Percentiles rank a stretch among this genome's conserved stretches.
phyloP scores from a whole-genome alignment of 2,113 vertebrate genomes.

The Eptatretus burgeri region DNA sequence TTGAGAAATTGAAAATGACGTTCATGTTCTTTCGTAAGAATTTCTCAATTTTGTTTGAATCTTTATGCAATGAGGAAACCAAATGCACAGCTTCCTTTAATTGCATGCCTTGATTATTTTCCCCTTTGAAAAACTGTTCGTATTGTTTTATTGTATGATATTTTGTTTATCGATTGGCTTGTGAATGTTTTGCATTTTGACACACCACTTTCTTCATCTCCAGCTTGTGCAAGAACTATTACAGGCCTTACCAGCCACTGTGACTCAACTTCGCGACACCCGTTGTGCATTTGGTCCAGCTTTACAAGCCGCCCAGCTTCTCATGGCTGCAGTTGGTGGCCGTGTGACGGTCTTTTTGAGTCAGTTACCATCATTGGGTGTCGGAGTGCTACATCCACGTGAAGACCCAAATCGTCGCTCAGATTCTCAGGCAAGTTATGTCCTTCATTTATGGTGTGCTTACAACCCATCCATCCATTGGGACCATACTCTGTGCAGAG shows the following conservation, averaged over 20 bases:
- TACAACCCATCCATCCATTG: too few relatives aligned
- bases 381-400: slow-evolving; percentile 47
- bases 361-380: slow-evolving; percentile 56
- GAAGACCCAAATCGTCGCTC: slow-evolving; percentile 87
- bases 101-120: too few relatives aligned
- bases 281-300: slow-evolving; percentile 69
- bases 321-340: slow-evolving; percentile 76
- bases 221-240: slow-evolving; percentile 70
- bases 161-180: slow-evolving; percentile 6
- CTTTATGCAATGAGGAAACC: too few relatives aligned
- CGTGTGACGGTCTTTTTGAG: slow-evolving; percentile 75
- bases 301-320: slow-evolving; percentile 64
- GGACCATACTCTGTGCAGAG: too few relatives aligned
- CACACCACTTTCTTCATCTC: slow-evolving; percentile 12
- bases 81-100: too few relatives aligned
- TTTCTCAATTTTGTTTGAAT: too few relatives aligned
- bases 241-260: slow-evolving; percentile 48
- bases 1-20: too few relatives aligned
- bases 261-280: slow-evolving; percentile 51
- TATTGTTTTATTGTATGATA: too few relatives aligned
- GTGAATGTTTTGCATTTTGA: slow-evolving; percentile 11
- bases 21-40: too few relatives aligned
- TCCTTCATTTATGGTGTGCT: too few relatives aligned
- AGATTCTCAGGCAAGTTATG: slow-evolving; percentile 38
- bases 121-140: background rate